These are phyloP conservation scores for Macropus fuliginosus DNA, from an alignment of 2,797 vertebrate genomes.

Conservation along the genomic window DNA sequence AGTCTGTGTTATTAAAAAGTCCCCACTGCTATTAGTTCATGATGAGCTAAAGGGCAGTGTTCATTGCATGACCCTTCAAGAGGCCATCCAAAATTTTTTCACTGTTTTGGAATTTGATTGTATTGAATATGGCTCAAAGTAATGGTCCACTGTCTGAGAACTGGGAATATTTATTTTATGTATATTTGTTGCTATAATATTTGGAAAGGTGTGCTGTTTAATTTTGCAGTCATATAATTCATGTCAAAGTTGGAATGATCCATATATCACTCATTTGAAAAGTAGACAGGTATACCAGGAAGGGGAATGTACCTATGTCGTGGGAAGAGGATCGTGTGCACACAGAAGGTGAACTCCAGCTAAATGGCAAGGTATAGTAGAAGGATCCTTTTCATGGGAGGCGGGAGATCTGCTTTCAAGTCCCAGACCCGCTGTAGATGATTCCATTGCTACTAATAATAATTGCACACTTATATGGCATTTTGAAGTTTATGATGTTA, in stretches of 20 bases:
- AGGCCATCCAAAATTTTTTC: background rate
- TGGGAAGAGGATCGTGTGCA: background rate
- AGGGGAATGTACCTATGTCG: accelerated
- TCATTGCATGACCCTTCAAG: background rate
- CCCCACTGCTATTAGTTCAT: background rate
- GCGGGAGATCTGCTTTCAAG: background rate
- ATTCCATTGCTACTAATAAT: background rate
- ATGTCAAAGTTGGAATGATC: slow-evolving; percentile 12
- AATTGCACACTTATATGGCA: background rate
- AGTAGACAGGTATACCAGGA: background rate
- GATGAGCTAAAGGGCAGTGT: background rate
- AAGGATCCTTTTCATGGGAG: background rate
- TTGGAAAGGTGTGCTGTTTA: background rate
- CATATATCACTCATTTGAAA: background rate
- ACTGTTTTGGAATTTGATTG: background rate
- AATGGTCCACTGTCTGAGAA: background rate
- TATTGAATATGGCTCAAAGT: background rate
- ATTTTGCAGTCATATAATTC: slow-evolving; percentile 7
- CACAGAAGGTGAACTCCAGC: background rate
- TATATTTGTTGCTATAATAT: background rate
- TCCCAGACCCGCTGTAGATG: background rate
- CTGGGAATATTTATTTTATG: background rate
- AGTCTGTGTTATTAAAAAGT: background rate
- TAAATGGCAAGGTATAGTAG: background rate
- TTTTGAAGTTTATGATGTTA: background rate